Percentiles rank a stretch among this genome's conserved stretches.
Evolutionary conservation across 2,888 invertebrate species (phyloP).

Genomic region (Athalia cordata): DNA sequence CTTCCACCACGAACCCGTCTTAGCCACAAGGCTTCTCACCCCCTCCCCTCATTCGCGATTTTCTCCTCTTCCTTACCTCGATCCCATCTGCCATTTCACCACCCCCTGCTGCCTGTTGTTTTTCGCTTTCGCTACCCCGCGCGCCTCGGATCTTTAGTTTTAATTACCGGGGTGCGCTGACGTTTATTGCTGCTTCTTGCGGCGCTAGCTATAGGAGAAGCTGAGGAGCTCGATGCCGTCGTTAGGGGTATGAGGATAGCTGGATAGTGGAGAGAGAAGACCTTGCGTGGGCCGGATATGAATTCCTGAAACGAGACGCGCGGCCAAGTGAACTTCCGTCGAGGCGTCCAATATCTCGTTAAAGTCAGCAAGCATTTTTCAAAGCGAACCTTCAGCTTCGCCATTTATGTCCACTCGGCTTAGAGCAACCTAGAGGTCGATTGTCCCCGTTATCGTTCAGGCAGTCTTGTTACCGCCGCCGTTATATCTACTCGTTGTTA

Average conservation of each 20-base stretch:
- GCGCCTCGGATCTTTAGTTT: conserved; percentile 69
- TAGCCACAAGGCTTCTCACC: conserved; percentile 24
- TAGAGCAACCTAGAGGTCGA: conserved; percentile 22
- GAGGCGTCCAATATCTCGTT: conserved; percentile 37
- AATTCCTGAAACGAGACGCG: conserved; percentile 64
- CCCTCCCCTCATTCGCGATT: not conserved
- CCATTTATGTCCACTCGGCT: not conserved
- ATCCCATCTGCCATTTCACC: conserved; percentile 28
- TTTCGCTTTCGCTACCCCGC: conserved; percentile 61
- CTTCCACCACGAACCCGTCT: conserved; percentile 3
- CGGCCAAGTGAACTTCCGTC: conserved; percentile 42
- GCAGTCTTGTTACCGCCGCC: conserved; percentile 34
- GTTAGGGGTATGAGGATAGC: not conserved
- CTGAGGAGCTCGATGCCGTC: conserved; percentile 14
- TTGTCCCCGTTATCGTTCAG: conserved; percentile 23
- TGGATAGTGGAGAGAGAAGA: conserved; percentile 48
- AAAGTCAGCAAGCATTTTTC: conserved; percentile 37
- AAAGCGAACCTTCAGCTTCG: conserved; percentile 7
- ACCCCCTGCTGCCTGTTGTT: conserved; percentile 61
- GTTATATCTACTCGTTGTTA: conserved; percentile 27
- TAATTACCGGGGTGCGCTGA: conserved; percentile 70
- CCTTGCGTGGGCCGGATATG: conserved; percentile 58
- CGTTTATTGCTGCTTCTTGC: conserved; percentile 71
- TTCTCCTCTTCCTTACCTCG: conserved; percentile 20
- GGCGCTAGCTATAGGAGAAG: conserved; percentile 52